Evolutionary conservation across 2,888 invertebrate species (phyloP).

Genomic region (Volucella bombylans): DNA sequence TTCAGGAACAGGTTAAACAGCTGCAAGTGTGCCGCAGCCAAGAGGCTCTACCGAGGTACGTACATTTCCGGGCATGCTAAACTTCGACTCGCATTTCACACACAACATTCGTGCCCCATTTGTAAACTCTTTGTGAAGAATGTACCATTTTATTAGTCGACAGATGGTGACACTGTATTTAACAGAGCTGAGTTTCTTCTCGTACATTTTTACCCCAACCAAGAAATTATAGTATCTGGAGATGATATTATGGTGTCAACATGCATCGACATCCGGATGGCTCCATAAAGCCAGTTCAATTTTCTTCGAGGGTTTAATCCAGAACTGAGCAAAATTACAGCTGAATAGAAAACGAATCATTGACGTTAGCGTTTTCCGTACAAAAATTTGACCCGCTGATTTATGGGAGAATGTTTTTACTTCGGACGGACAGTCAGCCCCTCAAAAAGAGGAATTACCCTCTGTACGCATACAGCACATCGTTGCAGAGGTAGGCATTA

Average conservation of each 20-base stretch:
- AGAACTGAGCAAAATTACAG: conserved; percentile 77
- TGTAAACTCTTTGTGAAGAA: no score
- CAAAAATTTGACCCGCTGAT: conserved; percentile 74
- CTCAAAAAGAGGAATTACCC: conserved; percentile 75
- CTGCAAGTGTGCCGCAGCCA: no score
- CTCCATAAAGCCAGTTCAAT: conserved; percentile 74
- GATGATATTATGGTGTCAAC: no score
- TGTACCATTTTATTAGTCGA: neutral
- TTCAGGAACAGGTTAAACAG: conserved; percentile 28
- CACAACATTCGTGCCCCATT: neutral
- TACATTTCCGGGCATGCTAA: no score
- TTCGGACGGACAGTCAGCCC: no score
- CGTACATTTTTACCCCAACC: conserved; percentile 39
- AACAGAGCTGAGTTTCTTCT: conserved; percentile 27
- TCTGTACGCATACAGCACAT: conserved; percentile 57
- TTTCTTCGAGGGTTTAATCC: conserved; percentile 76
- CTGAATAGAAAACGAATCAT: conserved; percentile 78
- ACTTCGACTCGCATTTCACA: no score
- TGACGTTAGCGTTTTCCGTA: conserved; percentile 76
- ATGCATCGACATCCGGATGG: no score
- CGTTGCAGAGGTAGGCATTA: conserved; percentile 75
- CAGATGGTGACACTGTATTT: conserved; percentile 10
- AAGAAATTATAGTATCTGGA: conserved; percentile 34
- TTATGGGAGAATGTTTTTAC: conserved; percentile 66
- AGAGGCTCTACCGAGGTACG: no score